These are phyloP conservation scores for Cotesia congregata DNA, from an alignment of 2,888 invertebrate species.

Conservation along the genomic window DNA sequence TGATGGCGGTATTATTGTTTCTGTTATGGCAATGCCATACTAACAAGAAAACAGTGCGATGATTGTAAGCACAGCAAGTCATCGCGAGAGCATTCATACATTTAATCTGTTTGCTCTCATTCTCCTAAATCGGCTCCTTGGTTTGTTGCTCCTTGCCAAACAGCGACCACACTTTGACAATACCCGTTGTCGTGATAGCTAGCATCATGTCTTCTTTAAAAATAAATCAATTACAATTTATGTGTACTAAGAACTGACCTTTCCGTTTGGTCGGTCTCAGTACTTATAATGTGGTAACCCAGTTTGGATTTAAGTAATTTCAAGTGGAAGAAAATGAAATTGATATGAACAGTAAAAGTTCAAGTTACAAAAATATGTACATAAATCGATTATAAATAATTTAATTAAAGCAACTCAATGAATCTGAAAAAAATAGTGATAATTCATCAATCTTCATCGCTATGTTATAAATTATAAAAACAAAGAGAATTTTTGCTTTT, in stretches of 20 bases:
- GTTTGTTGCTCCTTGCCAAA: constrained; percentile 89
- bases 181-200: constrained; percentile 95
- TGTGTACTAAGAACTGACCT: constrained; percentile 73
- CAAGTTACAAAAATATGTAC: too few relatives aligned
- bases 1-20: constrained; percentile 82
- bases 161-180: constrained; percentile 97
- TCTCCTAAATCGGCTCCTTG: constrained; percentile 91
- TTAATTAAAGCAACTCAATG: too few relatives aligned
- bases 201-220: constrained; percentile 94
- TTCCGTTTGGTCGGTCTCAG: constrained; percentile 77
- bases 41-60: constrained; percentile 97
- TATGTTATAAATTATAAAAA: too few relatives aligned
- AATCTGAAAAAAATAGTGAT: too few relatives aligned
- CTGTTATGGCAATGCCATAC: too few relatives aligned
- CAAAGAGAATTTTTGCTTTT: too few relatives aligned
- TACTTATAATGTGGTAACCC: constrained; percentile 97
- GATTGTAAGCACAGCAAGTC: constrained; percentile 95
- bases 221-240: constrained; percentile 62
- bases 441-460: too few relatives aligned
- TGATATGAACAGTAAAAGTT: neutral
- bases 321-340: constrained; percentile 7
- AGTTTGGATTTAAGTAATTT: constrained; percentile 83
- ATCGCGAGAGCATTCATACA: constrained; percentile 93
- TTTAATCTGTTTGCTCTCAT: constrained; percentile 97
- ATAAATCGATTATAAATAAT: too few relatives aligned